Percentiles rank a stretch among this genome's conserved stretches.
phyloP scores from a whole-genome alignment of 2,888 invertebrate genomes.

The Nephrocerus scutellatus region DNA sequence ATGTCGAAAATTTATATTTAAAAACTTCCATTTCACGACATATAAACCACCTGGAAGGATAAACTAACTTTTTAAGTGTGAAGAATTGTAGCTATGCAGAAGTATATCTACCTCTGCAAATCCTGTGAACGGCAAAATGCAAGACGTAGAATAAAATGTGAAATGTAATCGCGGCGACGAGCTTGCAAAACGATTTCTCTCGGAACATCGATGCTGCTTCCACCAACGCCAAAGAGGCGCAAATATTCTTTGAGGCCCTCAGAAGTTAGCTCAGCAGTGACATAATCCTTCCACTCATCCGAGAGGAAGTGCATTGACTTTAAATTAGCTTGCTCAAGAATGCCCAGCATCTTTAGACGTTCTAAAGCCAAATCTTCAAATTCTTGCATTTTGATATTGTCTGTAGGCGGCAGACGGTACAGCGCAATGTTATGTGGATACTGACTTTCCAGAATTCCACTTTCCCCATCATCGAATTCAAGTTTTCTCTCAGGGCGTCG shows the following conservation, averaged over 20 bases:
- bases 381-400: conserved; percentile 68
- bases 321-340: conserved; percentile 65
- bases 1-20: conserved; percentile 64
- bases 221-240: conserved; percentile 54
- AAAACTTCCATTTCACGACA: conserved; percentile 85
- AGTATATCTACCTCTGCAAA: conserved; percentile 51
- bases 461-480: conserved; percentile 42
- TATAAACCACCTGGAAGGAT: conserved; percentile 67
- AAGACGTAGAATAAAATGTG: conserved; percentile 86
- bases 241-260: conserved; percentile 61
- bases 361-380: conserved; percentile 85
- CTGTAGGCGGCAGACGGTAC: conserved; percentile 68
- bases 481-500: conserved; percentile 21
- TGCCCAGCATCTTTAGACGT: conserved; percentile 69
- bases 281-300: conserved; percentile 61
- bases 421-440: conserved; percentile 74
- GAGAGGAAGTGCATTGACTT: conserved; percentile 57
- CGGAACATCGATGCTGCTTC: conserved; percentile 48
- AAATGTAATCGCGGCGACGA: conserved; percentile 74
- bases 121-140: conserved; percentile 87
- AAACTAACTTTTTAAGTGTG: neutral
- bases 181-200: conserved; percentile 59
- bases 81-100: neutral
- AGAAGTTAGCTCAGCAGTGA: conserved; percentile 59
- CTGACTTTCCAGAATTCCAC: conserved; percentile 50